Evolutionary conservation across 2,113 vertebrate genomes (phyloP).

Genomic region (Phycodurus eques): DNA sequence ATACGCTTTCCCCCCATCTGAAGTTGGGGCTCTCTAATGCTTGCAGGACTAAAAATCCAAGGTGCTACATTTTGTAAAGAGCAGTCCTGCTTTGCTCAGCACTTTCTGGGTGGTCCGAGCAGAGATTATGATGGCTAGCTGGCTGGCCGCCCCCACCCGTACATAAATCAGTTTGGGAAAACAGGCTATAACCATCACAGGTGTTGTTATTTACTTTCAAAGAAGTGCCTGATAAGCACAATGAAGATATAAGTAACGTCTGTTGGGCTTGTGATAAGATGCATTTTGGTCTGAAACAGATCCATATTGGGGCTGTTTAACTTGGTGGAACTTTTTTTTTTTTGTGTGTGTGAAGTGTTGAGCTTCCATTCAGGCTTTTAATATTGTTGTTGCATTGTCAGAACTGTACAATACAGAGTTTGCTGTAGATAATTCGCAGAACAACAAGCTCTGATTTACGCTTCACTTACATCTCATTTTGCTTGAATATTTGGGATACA

Average conservation of each 20-base stretch:
- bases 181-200: slow-evolving; percentile 37
- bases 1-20: not conserved
- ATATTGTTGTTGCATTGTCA: not conserved
- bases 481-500: too few species aligned
- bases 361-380: not conserved
- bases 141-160: not conserved
- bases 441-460: too few species aligned
- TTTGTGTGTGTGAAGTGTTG: not conserved
- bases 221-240: slow-evolving; percentile 30
- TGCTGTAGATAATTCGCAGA: too few species aligned
- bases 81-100: slow-evolving; percentile 38
- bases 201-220: slow-evolving; percentile 24
- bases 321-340: not conserved
- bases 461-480: too few species aligned
- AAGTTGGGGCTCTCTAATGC: not conserved
- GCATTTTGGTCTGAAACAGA: slow-evolving; percentile 10
- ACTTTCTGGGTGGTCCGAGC: slow-evolving; percentile 28
- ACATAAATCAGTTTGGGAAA: slow-evolving; percentile 52
- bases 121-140: slow-evolving; percentile 21
- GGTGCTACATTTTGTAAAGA: slow-evolving; percentile 43
- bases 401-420: not conserved
- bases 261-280: slow-evolving; percentile 9
- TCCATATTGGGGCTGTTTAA: not conserved
- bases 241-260: slow-evolving; percentile 8
- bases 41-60: not conserved